A percentile compares a stretch with the other conserved stretches of the same genome.
These are phyloP conservation scores for Amblyteles armatorius DNA, from an alignment of 2,888 invertebrate genomes.

Conservation along the genomic window DNA sequence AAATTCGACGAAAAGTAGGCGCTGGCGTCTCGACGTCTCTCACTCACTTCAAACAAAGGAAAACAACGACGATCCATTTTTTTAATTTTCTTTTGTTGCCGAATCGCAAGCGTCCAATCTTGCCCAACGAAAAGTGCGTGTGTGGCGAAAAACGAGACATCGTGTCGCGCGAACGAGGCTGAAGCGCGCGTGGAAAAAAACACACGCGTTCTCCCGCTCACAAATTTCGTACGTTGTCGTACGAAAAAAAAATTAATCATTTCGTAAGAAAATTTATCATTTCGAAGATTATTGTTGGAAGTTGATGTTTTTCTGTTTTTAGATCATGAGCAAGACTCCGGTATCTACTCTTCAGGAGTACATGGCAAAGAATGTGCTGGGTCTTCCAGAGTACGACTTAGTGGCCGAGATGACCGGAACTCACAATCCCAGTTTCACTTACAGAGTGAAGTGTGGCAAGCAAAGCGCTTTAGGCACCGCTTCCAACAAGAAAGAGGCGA, in stretches of 20 bases:
- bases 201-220: too few relatives aligned
- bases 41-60: neutral
- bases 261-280: neutral
- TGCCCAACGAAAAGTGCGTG: too few relatives aligned
- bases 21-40: neutral
- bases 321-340: conserved; percentile 61
- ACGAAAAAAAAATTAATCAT: neutral
- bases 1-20: too few relatives aligned
- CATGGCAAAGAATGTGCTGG: conserved; percentile 7
- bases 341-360: conserved; percentile 55
- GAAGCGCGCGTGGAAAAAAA: too few relatives aligned
- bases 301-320: neutral
- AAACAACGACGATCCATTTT: neutral
- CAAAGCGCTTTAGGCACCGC: conserved; percentile 23
- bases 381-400: conserved; percentile 17
- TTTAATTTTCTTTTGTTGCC: too few relatives aligned
- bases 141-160: too few relatives aligned
- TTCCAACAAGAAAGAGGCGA: conserved; percentile 56
- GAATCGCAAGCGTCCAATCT: too few relatives aligned
- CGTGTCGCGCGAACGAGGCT: too few relatives aligned
- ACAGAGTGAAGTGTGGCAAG: conserved; percentile 27
- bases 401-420: neutral
- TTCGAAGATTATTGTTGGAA: neutral
- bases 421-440: conserved; percentile 22
- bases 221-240: too few relatives aligned